Evolutionary conservation across 2,797 vertebrate genomes (phyloP), one percentile per base, ranked within the genome.

Genomic region (Peromyscus attwateri): DNA sequence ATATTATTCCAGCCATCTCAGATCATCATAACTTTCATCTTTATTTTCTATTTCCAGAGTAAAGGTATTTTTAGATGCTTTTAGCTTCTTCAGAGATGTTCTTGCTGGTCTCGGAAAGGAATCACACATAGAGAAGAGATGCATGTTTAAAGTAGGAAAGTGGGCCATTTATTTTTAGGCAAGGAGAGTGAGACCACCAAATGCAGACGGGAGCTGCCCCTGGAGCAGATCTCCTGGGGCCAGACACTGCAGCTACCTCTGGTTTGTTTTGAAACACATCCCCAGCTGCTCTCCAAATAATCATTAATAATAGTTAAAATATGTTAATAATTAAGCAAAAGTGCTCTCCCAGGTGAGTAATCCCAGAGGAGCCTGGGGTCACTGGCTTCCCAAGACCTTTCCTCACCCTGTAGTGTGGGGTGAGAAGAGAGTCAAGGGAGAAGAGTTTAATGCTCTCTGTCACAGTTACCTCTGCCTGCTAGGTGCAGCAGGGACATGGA

Each of bases 131-230:
- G 85, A 89, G 87, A 77, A 84, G 96, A 71, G 7, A 31, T 8
- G 46, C 6, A 3, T 49, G 80, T 64, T 87, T 82, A 62, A 93
- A 85, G 82, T 8, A 3, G 85, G 23, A 95, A 96, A 97, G 79
- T 94, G 94, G 97, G 91, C 52, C 96, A 40, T 76, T 96, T 97
- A 92, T 95, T 95, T 97, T 94, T 94, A 95, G 97, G 80, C 92
- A 34, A 94, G 83, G 92, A 84, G 52, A 60, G 40, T 0, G n/a
- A 88, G 92, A 70, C 79, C 96, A 68, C 66, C 77, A 21, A 14
- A 34, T 25, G 21, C 77, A 89, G 73, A 82, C 83, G 73, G 43
- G 46, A 25, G 55, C 64, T 68, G 87, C 25, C 80, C 29, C 66
- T 4, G 31, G 34, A 77, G n/a, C 85, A 25, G 27, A 46, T 34